Base-by-base conservation (phyloP, 2,113 vertebrate genomes). In the Siphamia tubifer region DNA sequence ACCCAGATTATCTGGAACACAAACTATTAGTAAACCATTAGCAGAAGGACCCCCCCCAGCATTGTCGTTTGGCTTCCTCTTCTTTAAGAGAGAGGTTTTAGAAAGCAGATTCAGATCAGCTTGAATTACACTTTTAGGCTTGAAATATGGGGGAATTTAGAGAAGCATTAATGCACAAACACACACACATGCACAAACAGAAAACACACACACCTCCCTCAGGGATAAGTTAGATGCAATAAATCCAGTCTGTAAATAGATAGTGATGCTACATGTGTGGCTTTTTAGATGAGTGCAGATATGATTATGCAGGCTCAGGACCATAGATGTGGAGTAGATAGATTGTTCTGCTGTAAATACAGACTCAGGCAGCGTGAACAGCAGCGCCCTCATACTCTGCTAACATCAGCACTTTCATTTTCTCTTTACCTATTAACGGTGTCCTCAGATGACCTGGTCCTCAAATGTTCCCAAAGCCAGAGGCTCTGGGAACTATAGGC, bases 11-110 rank as follows among this genome's bases (percentile, higher is more conserved):
- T 81, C 77, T 70, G 58, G 68, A 77, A 70, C 66, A 17, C 39
- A 83, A 72, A 62, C 77, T 71, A 82, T 89, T 89, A 87, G 69
- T 4, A 35, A 35, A 60, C 67, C 34, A 76, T 83, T 85, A 86
- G 64, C 56, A 49, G 36, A 16, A 85, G 84, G 75, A 82, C 82
- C 75, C 82, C 77, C 79, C n/a, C 58, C 66, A 43, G 71, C 51
- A 54, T 56, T 84, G 77, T 69, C 68, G 39, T 72, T 79, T 74
- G 28, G 53, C 57, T 27, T 77, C 21, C 74, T 77, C 27, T 53
- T 64, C 34, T 23, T n/a, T n/a, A 19, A 30, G 62, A 52, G 39
- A 51, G 42, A 72, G 28, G 40, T 15, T 27, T 44, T 55, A 77
- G 25, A 70, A 83, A 68, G 58, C 16, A 53, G 84, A 89, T 82